A percentile compares a stretch with the other conserved stretches of the same genome.
Conservation (phyloP, 2,888 invertebrate species). For the Apamea monoglypha region DNA sequence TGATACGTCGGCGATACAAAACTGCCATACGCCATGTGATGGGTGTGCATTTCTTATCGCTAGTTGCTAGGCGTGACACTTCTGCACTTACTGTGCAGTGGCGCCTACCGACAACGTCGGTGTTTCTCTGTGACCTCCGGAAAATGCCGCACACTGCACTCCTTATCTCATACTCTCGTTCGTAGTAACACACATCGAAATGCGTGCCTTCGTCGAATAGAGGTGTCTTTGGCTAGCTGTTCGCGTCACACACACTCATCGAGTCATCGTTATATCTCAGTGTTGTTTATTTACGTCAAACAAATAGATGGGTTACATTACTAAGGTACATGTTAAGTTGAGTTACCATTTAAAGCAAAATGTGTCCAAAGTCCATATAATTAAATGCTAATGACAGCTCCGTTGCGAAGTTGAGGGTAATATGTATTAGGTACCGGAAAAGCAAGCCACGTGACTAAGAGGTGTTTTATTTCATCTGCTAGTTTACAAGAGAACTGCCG, state of each 20-base stretch:
- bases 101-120: neutral
- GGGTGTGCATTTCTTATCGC: neutral
- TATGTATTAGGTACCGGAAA: neutral
- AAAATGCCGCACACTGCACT: neutral
- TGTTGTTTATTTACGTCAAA: neutral
- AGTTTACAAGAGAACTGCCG: conserved; percentile 13
- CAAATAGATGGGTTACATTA: neutral
- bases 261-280: neutral
- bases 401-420: neutral
- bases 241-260: neutral
- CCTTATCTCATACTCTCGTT: neutral
- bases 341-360: neutral
- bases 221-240: neutral
- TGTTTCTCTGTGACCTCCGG: neutral
- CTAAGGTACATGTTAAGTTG: neutral
- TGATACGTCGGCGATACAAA: neutral
- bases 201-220: neutral
- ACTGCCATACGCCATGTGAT: neutral
- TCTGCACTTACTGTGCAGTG: neutral
- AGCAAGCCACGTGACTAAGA: neutral
- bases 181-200: neutral
- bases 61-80: neutral
- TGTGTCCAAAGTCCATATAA: neutral
- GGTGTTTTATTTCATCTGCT: conserved; percentile 16
- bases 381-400: neutral